These are phyloP conservation scores for Pseudomyrmex pallidus DNA, from an alignment of 1,140 invertebrate genomes.

Conservation along the genomic window DNA sequence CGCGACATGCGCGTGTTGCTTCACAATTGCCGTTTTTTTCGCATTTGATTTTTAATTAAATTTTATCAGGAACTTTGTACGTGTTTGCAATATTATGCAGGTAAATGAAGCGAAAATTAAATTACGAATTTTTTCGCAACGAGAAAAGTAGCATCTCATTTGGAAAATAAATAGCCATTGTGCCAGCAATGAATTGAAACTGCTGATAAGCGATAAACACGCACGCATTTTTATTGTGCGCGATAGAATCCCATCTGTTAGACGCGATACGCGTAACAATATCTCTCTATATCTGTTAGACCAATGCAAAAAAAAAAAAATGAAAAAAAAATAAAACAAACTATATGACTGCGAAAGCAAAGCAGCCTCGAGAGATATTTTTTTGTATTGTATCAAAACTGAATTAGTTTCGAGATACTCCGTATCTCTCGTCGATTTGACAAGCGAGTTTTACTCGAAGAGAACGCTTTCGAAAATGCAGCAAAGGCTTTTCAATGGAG, in stretches of 20 bases:
- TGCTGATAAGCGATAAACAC: no score
- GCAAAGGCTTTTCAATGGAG: constrained; percentile 22
- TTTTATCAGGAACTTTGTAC: no score
- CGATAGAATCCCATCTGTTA: not conserved
- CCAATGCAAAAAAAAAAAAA: not conserved
- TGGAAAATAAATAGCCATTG: no score
- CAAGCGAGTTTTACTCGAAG: constrained; percentile 23
- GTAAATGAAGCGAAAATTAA: no score
- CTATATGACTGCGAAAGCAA: not conserved
- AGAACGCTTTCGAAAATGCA: not conserved
- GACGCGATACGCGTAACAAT: not conserved
- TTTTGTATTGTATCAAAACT: constrained; percentile 15
- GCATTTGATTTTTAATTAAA: no score
- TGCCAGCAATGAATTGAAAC: no score
- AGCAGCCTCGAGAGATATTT: not conserved
- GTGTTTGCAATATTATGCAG: no score
- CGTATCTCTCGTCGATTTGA: constrained; percentile 15
- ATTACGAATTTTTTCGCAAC: no score
- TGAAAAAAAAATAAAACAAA: not conserved
- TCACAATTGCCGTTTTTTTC: no score
- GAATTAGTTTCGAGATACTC: not conserved
- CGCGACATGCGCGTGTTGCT: no score
- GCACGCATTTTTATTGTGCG: not conserved
- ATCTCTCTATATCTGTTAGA: not conserved
- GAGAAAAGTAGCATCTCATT: no score